Evolutionary conservation across 1,140 invertebrate species (phyloP).

Genomic region (Drosophila grimshawi): DNA sequence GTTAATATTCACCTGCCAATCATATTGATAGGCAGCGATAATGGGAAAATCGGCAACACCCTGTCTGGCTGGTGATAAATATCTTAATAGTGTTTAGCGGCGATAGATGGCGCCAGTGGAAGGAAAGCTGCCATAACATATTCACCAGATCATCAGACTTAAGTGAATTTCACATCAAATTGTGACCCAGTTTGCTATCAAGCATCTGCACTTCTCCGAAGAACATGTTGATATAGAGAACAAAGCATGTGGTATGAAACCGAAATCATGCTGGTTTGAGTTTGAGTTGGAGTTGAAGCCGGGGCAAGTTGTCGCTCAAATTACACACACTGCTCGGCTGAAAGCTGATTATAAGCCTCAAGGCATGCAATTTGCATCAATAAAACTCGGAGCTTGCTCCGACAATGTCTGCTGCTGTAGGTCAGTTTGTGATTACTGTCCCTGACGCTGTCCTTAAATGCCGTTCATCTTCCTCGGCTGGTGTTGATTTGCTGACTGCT

Average conservation of each 20-base stretch:
- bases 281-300: slow-evolving; percentile 9
- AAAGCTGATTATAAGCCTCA: slow-evolving; percentile 72
- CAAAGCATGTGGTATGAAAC: slow-evolving; percentile 18
- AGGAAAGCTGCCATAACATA: slow-evolving; percentile 22
- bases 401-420: slow-evolving; percentile 65
- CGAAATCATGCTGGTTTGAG: slow-evolving; percentile 1
- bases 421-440: slow-evolving; percentile 64
- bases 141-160: slow-evolving; percentile 71
- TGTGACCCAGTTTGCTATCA: slow-evolving; percentile 73
- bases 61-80: slow-evolving; percentile 14
- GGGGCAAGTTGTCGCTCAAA: slow-evolving; percentile 75
- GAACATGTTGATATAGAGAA: slow-evolving; percentile 5
- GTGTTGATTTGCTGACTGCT: slow-evolving; percentile 80
- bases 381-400: slow-evolving; percentile 55
- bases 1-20: slow-evolving; percentile 53
- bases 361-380: slow-evolving; percentile 80
- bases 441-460: slow-evolving; percentile 35
- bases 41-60: slow-evolving; percentile 6
- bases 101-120: slow-evolving; percentile 60
- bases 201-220: slow-evolving; percentile 24
- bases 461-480: slow-evolving; percentile 55
- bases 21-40: slow-evolving; percentile 32
- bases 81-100: slow-evolving; percentile 33
- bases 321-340: slow-evolving; percentile 68
- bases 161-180: slow-evolving; percentile 61